Conservation (phyloP, 2,797 vertebrate genomes). For the Artibeus lituratus region DNA sequence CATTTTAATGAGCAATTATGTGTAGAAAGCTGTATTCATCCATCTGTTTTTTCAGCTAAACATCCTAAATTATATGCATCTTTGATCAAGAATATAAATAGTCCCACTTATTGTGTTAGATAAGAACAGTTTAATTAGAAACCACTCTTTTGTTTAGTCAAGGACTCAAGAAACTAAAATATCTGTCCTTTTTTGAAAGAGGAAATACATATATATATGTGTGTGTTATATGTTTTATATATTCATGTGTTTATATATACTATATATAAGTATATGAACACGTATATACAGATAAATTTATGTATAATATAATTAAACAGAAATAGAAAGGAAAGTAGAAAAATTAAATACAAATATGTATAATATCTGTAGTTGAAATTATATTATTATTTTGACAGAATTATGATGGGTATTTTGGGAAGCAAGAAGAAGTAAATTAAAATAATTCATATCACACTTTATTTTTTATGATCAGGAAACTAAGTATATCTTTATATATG, state of each 20-base stretch:
- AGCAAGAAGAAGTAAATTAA: not conserved
- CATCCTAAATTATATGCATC: conserved; percentile 30
- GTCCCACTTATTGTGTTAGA: conserved; percentile 13
- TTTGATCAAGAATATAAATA: conserved; percentile 65
- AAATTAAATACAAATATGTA: not conserved
- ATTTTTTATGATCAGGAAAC: not conserved
- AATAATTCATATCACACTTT: not conserved
- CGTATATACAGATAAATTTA: not conserved
- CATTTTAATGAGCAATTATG: conserved; percentile 50
- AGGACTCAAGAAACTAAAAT: conserved; percentile 6
- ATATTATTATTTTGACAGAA: not conserved
- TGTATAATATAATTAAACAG: conserved; percentile 15
- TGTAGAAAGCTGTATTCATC: conserved; percentile 23
- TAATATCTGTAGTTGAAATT: not conserved
- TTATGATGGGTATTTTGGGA: not conserved
- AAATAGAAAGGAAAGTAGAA: not conserved
- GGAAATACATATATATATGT: not conserved
- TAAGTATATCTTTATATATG: not conserved
- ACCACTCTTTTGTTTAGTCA: not conserved
- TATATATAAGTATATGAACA: not conserved
- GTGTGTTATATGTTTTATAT: not conserved
- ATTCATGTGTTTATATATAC: not conserved
- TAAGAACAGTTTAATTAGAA: conserved; percentile 54
- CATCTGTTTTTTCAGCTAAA: conserved; percentile 24
- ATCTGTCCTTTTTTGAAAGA: not conserved